Base-by-base conservation (phyloP, 1,140 invertebrate genomes). In the Zaprionus camerounensis region DNA sequence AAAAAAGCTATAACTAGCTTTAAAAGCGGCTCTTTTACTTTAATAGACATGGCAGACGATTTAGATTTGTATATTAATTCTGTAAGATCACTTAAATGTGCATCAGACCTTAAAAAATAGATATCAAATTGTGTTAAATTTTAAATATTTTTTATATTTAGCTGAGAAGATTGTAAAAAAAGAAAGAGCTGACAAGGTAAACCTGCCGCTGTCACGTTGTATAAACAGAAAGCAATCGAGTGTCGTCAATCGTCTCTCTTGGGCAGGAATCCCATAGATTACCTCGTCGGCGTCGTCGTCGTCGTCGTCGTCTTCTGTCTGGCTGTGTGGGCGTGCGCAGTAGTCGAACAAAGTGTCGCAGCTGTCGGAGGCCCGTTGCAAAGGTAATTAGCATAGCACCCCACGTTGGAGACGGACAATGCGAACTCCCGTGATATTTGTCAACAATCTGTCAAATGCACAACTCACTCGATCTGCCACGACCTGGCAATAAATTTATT, bases 401-500 rank as follows among this genome's bases (percentile, higher is more conserved):
- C 62, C 46, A 58, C 34, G 31, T 26, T 26, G 55, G 31, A 7
- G 22, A 31, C 13, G 13, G 51, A 71, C 78, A 74, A 65, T 62
- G 57, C 63, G 49, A 78, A 76, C 74, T 75, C 70, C 64, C 24
- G 44, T 69, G 78, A 78, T 79, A 85, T 85, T 85, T 85, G 82
- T 85, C 82, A 85, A 85, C 82, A 85, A 81, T 81, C 71, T 85
- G 82, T 85, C 82, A 81, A 78, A 75, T 68, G 74, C 74, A 57
- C 59, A 73, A 57, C 41, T 68, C 49, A 31, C 71, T 41, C 36
- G 36, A 12, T 58, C 63, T n/a, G 41, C 6, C n/a, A 15, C 41
- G 41, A 44, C 5, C 41, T 17, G 77, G 69, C 11, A 75, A 76
- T 85, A 81, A 84, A 84, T 85, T 71, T 63, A 38, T 69, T 71